phyloP scores from a whole-genome alignment of 1,140 invertebrate species.

The Atopsyche davidsoni region DNA sequence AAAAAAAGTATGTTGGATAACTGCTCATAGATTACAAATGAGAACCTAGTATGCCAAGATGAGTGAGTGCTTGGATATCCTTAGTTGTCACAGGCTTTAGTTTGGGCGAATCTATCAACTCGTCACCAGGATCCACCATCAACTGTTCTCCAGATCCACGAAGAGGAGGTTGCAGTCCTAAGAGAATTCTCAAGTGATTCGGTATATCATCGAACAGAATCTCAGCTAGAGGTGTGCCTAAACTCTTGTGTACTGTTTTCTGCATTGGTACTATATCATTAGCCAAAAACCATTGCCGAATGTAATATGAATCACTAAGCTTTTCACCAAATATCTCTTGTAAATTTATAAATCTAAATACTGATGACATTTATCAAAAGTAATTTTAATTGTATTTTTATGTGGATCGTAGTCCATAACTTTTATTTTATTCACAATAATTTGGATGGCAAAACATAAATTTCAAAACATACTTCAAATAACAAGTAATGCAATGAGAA shows the following conservation, averaged over 20 bases:
- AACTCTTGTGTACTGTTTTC: conserved; percentile 3
- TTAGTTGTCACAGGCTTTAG: conserved; percentile 9
- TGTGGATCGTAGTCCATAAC: too few species aligned
- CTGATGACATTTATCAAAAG: too few species aligned
- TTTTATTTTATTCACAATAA: too few species aligned
- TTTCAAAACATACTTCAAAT: too few species aligned
- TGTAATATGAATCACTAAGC: too few species aligned
- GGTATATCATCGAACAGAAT: conserved; percentile 7
- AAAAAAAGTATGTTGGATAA: background rate
- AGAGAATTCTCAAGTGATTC: background rate
- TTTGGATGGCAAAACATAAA: too few species aligned
- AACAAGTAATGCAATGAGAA: too few species aligned
- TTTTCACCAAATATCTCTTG: too few species aligned
- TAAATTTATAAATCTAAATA: too few species aligned
- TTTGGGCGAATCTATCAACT: conserved; percentile 6
- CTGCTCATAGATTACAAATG: background rate
- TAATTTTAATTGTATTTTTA: too few species aligned
- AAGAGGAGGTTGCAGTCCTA: conserved; percentile 5
- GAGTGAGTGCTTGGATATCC: conserved; percentile 14
- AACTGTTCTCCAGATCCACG: conserved; percentile 12
- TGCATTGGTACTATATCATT: conserved; percentile 2
- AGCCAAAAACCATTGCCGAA: conserved; percentile 2
- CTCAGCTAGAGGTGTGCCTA: background rate
- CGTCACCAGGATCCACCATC: conserved; percentile 4
- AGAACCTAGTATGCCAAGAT: conserved; percentile 14